Conservation (phyloP, 2,888 invertebrate species). For the Aleiodes alternator region DNA sequence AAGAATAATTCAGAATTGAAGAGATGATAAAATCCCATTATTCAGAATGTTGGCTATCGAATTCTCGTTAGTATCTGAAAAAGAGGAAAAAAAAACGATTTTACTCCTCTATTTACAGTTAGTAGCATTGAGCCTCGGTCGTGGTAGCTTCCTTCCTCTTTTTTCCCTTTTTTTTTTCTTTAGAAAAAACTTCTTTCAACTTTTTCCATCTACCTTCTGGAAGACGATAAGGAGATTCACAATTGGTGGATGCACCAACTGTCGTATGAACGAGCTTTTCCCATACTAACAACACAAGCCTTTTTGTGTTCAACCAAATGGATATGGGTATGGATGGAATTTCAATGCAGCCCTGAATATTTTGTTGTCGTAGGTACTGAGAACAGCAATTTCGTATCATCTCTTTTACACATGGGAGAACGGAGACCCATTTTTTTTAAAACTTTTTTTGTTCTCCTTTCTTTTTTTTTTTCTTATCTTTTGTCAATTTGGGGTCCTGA, state of each 20-base stretch:
- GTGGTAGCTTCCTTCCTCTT: background rate
- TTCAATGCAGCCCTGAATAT: constrained; percentile 5
- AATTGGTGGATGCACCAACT: constrained; percentile 1
- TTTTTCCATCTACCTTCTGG: background rate
- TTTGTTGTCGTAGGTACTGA: background rate
- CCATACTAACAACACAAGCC: background rate
- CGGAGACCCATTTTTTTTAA: background rate
- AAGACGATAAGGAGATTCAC: constrained; percentile 6
- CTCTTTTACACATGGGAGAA: constrained; percentile 5
- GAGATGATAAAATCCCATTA: constrained; percentile 1
- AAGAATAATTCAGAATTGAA: background rate
- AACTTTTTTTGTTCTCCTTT: no score
- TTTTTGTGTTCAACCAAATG: background rate
- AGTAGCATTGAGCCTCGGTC: background rate
- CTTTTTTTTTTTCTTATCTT: no score
- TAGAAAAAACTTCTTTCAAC: no score
- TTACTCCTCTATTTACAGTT: background rate
- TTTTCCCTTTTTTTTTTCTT: no score
- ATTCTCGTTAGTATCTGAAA: background rate
- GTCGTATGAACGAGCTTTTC: constrained; percentile 12
- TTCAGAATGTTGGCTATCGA: constrained; percentile 4
- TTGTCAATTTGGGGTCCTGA: no score
- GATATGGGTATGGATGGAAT: constrained; percentile 5
- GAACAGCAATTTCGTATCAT: background rate
- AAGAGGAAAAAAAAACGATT: no score